Base-by-base conservation (phyloP, 2,113 vertebrate genomes). In the Sander lucioperca region DNA sequence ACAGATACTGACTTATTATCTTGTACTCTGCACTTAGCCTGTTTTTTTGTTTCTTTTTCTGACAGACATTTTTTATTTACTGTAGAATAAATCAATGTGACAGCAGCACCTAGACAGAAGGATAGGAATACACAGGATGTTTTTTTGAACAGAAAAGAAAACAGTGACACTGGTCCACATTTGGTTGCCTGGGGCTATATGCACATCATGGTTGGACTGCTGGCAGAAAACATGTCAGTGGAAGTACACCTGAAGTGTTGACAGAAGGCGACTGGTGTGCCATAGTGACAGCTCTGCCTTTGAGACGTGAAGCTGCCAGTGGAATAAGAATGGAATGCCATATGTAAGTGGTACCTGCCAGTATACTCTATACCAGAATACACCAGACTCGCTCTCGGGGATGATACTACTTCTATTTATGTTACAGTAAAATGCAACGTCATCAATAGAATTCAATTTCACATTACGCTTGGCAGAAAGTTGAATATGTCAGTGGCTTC, bases 241-340 rank as follows among this genome's bases (percentile, higher is more conserved):
- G 48, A 83, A 51, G 56, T 39, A 64, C 58, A 70, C 66, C 50
- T 68, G 63, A 90, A 68, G 67, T 76, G 85, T 78, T 91, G 90
- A 92, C 86, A 90, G 80, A 36, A 80, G 78, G 30, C 9, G 65
- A 70, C 33, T 66, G 77, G 53, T 48, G 79, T 75, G 71, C 53
- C 58, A 59, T 6, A 23, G 59, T 64, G 25, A 61, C 30, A 68
- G 73, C 62, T 71, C 25, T 54, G 56, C 21, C 27, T 61, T 51
- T 47, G 75, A 79, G 78, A 76, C 50, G 62, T 16, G 51, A 70
- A 69, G 67, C 61, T 63, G 56, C 67, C 74, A 83, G 77, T 67
- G 67, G 63, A 83, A 80, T 82, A 61, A 77, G 33, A 61, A 69
- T 25, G 19, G 23, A n/a, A 48, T 21, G 50, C 48, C 83, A 69